Conservation (phyloP, 2,797 vertebrate species). For the Anguilla megastoma region DNA sequence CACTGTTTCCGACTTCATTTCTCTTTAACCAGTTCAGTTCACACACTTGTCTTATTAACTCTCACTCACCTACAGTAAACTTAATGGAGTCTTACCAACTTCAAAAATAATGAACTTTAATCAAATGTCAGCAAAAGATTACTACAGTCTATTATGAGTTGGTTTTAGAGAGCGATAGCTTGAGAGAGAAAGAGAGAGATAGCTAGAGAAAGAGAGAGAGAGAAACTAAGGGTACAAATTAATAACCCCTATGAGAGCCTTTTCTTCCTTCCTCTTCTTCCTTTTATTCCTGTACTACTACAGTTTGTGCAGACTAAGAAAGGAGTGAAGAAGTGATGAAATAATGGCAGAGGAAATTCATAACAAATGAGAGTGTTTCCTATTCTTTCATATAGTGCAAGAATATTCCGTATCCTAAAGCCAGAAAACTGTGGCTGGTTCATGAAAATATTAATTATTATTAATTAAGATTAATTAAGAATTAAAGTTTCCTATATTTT, state of each 20-base stretch:
- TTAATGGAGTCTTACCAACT: slow-evolving; percentile 1
- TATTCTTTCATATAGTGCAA: slow-evolving; percentile 70
- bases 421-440: slow-evolving; percentile 60
- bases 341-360: not conserved
- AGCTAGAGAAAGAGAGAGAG: slow-evolving; percentile 53
- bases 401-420: slow-evolving; percentile 68
- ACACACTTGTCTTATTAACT: slow-evolving; percentile 51
- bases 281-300: too few relatives aligned
- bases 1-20: slow-evolving; percentile 48
- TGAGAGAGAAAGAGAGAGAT: slow-evolving; percentile 62
- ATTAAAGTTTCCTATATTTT: slow-evolving; percentile 62
- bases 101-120: slow-evolving; percentile 9
- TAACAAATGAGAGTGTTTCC: slow-evolving; percentile 56
- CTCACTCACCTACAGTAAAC: slow-evolving; percentile 41
- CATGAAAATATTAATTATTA: slow-evolving; percentile 63
- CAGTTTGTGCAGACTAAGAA: too few relatives aligned
- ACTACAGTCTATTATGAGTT: not conserved
- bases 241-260: not conserved
- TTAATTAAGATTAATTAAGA: slow-evolving; percentile 27
- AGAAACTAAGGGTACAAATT: slow-evolving; percentile 50
- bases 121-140: not conserved
- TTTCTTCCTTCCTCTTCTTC: too few relatives aligned
- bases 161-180: too few relatives aligned
- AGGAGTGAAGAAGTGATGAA: too few relatives aligned
- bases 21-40: slow-evolving; percentile 48